These are phyloP conservation scores for Siniperca obscura DNA, from an alignment of 2,797 vertebrate species.

Conservation along the genomic window DNA sequence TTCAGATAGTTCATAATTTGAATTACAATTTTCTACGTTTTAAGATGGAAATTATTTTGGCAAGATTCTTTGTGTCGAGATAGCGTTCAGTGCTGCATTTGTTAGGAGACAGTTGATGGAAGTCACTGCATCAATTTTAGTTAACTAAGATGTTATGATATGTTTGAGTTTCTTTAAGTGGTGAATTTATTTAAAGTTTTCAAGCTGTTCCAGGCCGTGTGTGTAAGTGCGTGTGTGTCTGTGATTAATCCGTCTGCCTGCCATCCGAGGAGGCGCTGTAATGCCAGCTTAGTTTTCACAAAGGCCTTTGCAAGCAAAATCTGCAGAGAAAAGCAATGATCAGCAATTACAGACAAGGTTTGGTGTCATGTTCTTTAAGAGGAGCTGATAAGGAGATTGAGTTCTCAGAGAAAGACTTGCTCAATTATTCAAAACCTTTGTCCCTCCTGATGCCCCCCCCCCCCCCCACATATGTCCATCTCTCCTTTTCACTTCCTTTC, in stretches of 20 bases:
- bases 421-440: conserved; percentile 66
- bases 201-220: neutral
- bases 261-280: neutral
- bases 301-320: conserved; percentile 61
- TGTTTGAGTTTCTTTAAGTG: neutral
- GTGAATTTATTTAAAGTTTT: neutral
- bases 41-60: neutral
- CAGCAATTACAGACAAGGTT: conserved; percentile 59
- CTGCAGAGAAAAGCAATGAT: conserved; percentile 65
- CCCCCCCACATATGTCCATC: too few relatives aligned
- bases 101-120: neutral
- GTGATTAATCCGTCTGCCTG: conserved; percentile 32
- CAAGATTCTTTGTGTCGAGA: neutral
- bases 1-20: neutral
- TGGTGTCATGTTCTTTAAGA: conserved; percentile 61
- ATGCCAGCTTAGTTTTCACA: conserved; percentile 37
- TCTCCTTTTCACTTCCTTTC: neutral
- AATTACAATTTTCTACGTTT: neutral
- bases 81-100: neutral
- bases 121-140: neutral
- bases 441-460: conserved; percentile 1
- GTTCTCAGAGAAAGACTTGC: conserved; percentile 51
- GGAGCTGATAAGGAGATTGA: conserved; percentile 46
- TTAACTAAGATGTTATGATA: neutral
- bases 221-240: neutral